Evolutionary conservation across 2,888 invertebrate species (phyloP), one percentile per base, ranked within the genome.

Genomic region (Epinotia brunnichana): DNA sequence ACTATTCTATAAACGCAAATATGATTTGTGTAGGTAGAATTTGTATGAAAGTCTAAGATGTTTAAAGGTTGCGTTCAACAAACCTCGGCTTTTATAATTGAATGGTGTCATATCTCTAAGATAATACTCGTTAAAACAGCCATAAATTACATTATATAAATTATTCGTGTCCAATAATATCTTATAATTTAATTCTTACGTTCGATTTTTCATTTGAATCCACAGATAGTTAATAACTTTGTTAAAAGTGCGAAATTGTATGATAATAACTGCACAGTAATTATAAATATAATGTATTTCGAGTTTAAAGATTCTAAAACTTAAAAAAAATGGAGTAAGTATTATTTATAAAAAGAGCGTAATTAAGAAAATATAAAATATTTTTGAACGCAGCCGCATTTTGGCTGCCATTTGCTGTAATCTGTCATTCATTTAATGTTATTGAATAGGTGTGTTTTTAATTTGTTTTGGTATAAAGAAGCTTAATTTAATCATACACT

Each of bases 361-460:
- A 39, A 54, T 39, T 7, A 10, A n/a, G 4, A 21, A 39, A 54
- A 29, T 17, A 13, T 13, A 60, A 24, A 21, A n/a, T 35, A 56
- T 63, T 29, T 54, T 35, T 60, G 73, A 80, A 78, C 78, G 79
- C 72, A 76, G 62, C 64, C 59, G 62, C 73, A 51, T 75, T 78
- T 77, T 75, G 78, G 77, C 80, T 80, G 79, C 79, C 79, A 80
- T 90, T 90, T 92, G 89, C 89, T 87, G 83, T 84, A 80, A 86
- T 87, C 90, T 90, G 91, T 92, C 92, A 93, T 87, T 88, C 85
- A 87, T 90, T 90, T 89, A 85, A 90, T 93, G 91, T 93, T 92
- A 90, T 90, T 91, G 87, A 89, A 86, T 83, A 83, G 81, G 82
- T 79, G 77, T 75, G 75, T 76, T 76, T 75, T 75, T 75, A 73